Evolutionary conservation across 2,888 invertebrate genomes (phyloP).

Genomic region (Auanema freiburgensis): DNA sequence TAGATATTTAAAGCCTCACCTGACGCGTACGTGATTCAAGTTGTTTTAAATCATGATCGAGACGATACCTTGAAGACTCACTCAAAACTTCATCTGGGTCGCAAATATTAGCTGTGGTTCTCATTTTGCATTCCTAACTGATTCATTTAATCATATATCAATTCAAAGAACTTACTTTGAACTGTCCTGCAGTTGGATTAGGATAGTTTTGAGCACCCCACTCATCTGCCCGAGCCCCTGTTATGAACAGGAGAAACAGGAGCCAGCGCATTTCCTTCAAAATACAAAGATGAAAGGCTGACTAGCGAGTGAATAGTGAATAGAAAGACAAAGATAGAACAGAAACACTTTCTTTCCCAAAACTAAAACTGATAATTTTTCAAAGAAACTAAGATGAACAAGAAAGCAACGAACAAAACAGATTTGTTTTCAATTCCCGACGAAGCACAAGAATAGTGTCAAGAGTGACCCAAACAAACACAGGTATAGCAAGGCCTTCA

Average conservation of each 20-base stretch:
- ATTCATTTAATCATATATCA: neutral
- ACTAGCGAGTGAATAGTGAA: neutral
- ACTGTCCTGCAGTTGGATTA: constrained; percentile 53
- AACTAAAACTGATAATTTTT: neutral
- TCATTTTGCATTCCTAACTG: constrained; percentile 36
- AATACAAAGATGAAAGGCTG: neutral
- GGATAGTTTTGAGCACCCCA: constrained; percentile 58
- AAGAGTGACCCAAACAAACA: constrained; percentile 8
- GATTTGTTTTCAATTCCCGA: neutral
- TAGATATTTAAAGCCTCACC: constrained; percentile 27
- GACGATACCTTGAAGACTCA: constrained; percentile 52
- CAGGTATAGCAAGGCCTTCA: neutral
- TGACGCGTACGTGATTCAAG: constrained; percentile 54
- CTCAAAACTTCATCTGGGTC: constrained; percentile 58
- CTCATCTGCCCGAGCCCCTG: constrained; percentile 22
- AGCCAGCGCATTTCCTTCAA: constrained; percentile 27
- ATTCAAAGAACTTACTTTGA: constrained; percentile 22
- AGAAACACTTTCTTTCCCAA: neutral
- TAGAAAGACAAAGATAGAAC: neutral
- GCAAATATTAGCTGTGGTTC: constrained; percentile 51
- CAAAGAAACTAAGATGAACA: neutral
- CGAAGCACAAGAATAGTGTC: neutral
- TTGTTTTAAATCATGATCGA: constrained; percentile 57
- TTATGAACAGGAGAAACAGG: constrained; percentile 19
- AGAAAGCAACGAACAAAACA: too few species aligned